Base-by-base conservation (phyloP, 2,888 invertebrate species). In the Drosophila barbarae region DNA sequence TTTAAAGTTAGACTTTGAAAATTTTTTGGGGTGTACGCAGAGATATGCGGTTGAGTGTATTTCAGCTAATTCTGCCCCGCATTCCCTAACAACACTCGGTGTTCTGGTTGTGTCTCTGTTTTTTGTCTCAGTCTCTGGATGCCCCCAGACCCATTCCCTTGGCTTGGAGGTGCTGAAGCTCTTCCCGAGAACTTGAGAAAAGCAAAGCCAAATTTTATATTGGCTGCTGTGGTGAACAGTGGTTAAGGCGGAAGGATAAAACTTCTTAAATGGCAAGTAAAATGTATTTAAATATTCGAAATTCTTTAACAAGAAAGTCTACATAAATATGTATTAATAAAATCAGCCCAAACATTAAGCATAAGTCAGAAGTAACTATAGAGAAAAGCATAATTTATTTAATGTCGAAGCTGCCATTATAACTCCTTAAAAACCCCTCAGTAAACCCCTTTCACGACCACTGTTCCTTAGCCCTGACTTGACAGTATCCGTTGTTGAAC, bases 1-100 rank as follows among this genome's bases (percentile, higher is more conserved):
- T n/a, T n/a, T n/a, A n/a, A n/a, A n/a, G n/a, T n/a, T n/a, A n/a
- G n/a, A n/a, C n/a, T n/a, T n/a, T n/a, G n/a, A n/a, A n/a, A n/a
- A n/a, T n/a, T n/a, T n/a, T n/a, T n/a, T n/a, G n/a, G n/a, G n/a
- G n/a, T n/a, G n/a, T n/a, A n/a, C n/a, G n/a, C n/a, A n/a, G n/a
- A n/a, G n/a, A n/a, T n/a, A n/a, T n/a, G n/a, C n/a, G n/a, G n/a
- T n/a, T n/a, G n/a, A n/a, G n/a, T n/a, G n/a, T 82, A 85, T 82
- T 85, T 85, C 85, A 85, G 76, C 82, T 85, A 82, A 82, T 82
- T 82, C 77, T 54, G 73, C 71, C 68, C 72, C 85, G 76, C 85
- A 82, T 82, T 82, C 82, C 76, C 79, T 58, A 75, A 65, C 78
- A 72, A 71, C 69, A 71, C 65, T 69, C 44, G 36, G 59, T 35